Evolutionary conservation across 2,888 invertebrate species (phyloP), one percentile per base, ranked within the genome.

Genomic region (Drosophila seclusa): DNA sequence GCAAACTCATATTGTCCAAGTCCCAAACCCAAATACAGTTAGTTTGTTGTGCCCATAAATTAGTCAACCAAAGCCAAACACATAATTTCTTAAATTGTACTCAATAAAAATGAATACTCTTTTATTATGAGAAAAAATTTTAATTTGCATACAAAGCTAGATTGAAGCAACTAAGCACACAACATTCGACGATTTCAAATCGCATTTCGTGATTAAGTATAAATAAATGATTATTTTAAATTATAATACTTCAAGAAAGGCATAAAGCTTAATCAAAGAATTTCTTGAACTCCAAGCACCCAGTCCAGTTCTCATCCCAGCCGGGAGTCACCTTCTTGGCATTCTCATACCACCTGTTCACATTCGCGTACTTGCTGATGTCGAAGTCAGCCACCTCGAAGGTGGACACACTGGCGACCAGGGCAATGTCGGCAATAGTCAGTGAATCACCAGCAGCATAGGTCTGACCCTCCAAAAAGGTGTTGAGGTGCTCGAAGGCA

Each of bases 381-480:
- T 97, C 96, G 73, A 95, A 94, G 2, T 94, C 94, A 24, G 95
- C 93, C 58, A 95, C 96, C 88, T 96, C 96, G 73, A 95, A 94
- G 72, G 96, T 96, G 55, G 97, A 95, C 13, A 97, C 94, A 10
- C 95, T 94, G 11, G 96, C 95, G 38, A 95, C 93, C 53, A 97
- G 91, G 40, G 95, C 93, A 49, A 97, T 94, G 92, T 98, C 98
- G 10, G 98, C 98, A 24, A 98, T 91, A 24, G 97, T 97, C 62
- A 97, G 93, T 68, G 94, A 94, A 68, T 95, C 94, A 3, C 97
- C 97, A 21, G 97, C 97, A 40, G 94, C 95, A 93, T 95, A 98
- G 76, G 95, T 94, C 84, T 95, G 94, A 0, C 95, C 95, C 52
- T 95, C 95, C 34, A 97, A 94, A 94, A 96, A 96, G n/a, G 92